A percentile compares a stretch with the other conserved stretches of the same genome.
phyloP scores from a whole-genome alignment of 1,140 invertebrate genomes.

The Oppia nitens region DNA sequence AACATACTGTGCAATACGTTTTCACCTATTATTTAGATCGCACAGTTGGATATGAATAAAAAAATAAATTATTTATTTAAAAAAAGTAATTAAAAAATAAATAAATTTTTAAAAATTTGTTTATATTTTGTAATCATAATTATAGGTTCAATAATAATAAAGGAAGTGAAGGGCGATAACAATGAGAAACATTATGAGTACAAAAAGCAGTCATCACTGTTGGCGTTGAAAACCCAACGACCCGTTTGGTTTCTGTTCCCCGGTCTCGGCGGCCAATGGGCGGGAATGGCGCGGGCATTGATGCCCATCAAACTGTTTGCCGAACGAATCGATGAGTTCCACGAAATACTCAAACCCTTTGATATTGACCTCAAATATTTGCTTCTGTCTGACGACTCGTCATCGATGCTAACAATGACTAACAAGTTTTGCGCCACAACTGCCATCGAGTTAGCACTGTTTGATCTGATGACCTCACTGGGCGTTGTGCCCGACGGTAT shows the following conservation, averaged over 20 bases:
- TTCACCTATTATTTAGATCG: too few species aligned
- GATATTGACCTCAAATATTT: constrained; percentile 62
- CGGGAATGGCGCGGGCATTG: constrained; percentile 70
- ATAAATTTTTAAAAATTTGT: too few species aligned
- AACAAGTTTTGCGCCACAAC: constrained; percentile 80
- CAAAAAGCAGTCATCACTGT: too few species aligned
- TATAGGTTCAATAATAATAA: too few species aligned
- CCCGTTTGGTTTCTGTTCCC: constrained; percentile 78
- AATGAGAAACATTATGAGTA: too few species aligned
- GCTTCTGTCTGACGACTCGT: constrained; percentile 58
- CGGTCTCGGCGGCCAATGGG: constrained; percentile 90
- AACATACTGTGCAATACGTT: too few species aligned
- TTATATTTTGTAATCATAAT: too few species aligned
- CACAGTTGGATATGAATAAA: too few species aligned
- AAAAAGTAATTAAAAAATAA: too few species aligned
- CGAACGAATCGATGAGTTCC: constrained; percentile 50
- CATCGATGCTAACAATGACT: constrained; percentile 53
- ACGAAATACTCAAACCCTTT: constrained; percentile 50
- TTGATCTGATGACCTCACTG: constrained; percentile 30
- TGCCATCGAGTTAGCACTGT: constrained; percentile 42
- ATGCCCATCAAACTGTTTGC: constrained; percentile 61
- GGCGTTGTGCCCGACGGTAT: constrained; percentile 36
- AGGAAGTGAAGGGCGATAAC: too few species aligned
- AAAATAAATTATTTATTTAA: too few species aligned
- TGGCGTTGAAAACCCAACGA: too few species aligned